Conservation (phyloP, 2,113 vertebrate species). For the Triplophysa rosa region DNA sequence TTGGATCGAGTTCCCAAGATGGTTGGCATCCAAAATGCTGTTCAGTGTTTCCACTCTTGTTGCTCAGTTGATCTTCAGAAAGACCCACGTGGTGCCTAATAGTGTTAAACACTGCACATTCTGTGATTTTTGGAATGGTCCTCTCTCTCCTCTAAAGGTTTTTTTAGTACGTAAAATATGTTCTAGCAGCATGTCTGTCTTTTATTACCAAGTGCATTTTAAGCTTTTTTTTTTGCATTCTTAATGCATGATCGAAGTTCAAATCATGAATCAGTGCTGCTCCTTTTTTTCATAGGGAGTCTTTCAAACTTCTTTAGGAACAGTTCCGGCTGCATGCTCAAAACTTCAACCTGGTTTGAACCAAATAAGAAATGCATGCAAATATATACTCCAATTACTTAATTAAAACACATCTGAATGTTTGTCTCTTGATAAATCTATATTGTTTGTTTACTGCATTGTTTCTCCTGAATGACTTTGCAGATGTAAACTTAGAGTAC, state of each 20-base stretch:
- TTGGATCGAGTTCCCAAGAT: not conserved
- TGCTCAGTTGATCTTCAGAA: not conserved
- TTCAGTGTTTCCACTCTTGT: constrained; percentile 7
- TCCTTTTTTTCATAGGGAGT: not conserved
- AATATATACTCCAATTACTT: not conserved
- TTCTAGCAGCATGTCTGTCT: too few species aligned
- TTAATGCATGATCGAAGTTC: not conserved
- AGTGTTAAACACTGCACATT: too few species aligned
- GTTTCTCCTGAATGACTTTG: not conserved
- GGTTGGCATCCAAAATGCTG: not conserved
- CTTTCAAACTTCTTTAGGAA: not conserved
- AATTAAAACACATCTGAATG: not conserved
- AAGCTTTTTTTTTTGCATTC: too few species aligned
- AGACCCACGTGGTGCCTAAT: too few species aligned
- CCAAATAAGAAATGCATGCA: not conserved
- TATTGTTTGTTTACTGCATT: not conserved
- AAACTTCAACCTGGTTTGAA: not conserved
- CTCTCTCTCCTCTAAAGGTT: too few species aligned
- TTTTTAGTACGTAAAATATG: too few species aligned
- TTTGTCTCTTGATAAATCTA: not conserved
- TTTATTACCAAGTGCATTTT: too few species aligned
- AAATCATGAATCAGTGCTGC: not conserved
- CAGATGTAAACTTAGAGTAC: constrained; percentile 9
- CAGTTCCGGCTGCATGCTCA: not conserved
- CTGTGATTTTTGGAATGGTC: too few species aligned